Conservation (phyloP, 1,140 invertebrate genomes). For the Pseudomyrmex sp. region DNA sequence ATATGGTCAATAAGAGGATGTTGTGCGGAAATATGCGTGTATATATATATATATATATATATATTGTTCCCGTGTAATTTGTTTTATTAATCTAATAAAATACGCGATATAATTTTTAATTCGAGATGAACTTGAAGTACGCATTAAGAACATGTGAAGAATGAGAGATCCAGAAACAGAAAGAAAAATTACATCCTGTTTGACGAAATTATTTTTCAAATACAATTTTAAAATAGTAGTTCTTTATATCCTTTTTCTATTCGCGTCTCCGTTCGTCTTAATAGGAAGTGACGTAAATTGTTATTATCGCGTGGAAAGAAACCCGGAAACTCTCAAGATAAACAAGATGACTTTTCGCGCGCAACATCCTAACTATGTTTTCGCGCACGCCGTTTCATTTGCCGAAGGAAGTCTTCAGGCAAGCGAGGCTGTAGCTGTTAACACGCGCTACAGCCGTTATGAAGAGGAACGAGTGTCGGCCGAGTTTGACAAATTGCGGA, state of each 20-base stretch:
- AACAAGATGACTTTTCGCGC: slow-evolving; percentile 61
- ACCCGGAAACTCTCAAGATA: slow-evolving; percentile 64
- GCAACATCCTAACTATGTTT: slow-evolving; percentile 26
- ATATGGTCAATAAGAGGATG: too few relatives aligned
- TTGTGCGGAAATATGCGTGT: too few relatives aligned
- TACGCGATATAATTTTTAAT: background rate
- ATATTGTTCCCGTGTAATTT: too few relatives aligned
- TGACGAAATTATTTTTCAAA: background rate
- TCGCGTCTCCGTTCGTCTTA: background rate
- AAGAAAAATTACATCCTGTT: background rate
- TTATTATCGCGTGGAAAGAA: slow-evolving; percentile 21
- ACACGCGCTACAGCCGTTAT: slow-evolving; percentile 50
- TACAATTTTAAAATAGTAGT: slow-evolving; percentile 30
- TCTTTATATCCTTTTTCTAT: background rate
- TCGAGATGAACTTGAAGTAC: background rate
- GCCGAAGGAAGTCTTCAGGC: slow-evolving; percentile 51
- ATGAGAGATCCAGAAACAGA: background rate
- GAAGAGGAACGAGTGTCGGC: slow-evolving; percentile 40
- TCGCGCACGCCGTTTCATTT: slow-evolving; percentile 50
- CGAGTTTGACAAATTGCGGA: slow-evolving; percentile 63
- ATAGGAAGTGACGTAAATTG: slow-evolving; percentile 42
- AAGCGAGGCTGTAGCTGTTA: background rate
- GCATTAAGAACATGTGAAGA: background rate
- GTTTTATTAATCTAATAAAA: background rate
- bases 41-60: too few relatives aligned